Evolutionary conservation across 92 coral and sea anemone species (phyloP), one percentile per base, ranked within the genome.

Genomic region (Epizoanthus illoricatus): DNA sequence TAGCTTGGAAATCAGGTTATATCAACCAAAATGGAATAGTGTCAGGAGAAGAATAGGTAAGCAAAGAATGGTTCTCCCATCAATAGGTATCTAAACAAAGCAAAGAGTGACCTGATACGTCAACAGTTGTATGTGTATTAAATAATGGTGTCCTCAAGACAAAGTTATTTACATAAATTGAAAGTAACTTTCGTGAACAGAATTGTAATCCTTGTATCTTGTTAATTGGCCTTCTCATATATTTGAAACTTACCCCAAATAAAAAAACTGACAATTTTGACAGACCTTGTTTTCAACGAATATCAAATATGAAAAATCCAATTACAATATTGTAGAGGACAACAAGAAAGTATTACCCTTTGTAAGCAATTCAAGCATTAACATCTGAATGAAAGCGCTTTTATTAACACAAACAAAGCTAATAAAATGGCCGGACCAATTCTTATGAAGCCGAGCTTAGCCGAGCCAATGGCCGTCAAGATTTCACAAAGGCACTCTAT

Each of bases 381-480:
- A 65, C 89, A 88, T 88, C 61, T 80, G 91, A 85, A 88, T 78
- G 71, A 78, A 74, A 80, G 86, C 74, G 69, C 80, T 59, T 74
- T 83, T 88, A 80, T 61, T 74, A 63, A 60, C 81, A 36, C 76
- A 71, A 81, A 88, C 91, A 80, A 88, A 85, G 89, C 86, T 69
- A 88, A 85, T 88, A 68, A 88, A 47, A 86, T 72, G 76, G 78
- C 80, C 80, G 84, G 57, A 81, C 56, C 70, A 39, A 56, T 60
- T 85, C 80, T 54, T 80, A 88, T 76, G 84, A 79, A 85, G 80
- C 49, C 13, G 71, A 73, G 86, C 89, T 88, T 85, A 88, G 81
- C 71, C 78, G 86, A 88, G 79, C 91, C 91, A 88, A 88, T 88
- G 69, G 64, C 45, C 23, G 60, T 40, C 43, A 7, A 55, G 82